Evolutionary conservation across 2,888 invertebrate species (phyloP).

Genomic region (Yponomeuta evonymella): DNA sequence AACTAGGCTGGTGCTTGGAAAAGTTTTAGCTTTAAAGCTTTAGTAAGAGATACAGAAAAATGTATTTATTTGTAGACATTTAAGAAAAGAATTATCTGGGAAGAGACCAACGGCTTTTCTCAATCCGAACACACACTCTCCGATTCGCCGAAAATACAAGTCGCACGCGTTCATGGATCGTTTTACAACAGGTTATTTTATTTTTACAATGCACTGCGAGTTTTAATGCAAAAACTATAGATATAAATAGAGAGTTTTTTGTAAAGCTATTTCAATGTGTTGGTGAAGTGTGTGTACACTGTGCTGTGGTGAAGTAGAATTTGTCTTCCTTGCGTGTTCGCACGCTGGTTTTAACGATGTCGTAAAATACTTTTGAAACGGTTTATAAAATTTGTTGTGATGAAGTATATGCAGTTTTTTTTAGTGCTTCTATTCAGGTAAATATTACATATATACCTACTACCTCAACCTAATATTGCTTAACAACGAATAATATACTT

Average conservation of each 20-base stretch:
- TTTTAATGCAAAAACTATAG: slow-evolving; percentile 22
- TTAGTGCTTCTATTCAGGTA: slow-evolving; percentile 60
- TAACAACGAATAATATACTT: not conserved
- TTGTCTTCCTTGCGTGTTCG: too few relatives aligned
- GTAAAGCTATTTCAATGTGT: slow-evolving; percentile 12
- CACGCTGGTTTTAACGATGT: not conserved
- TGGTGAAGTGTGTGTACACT: slow-evolving; percentile 18
- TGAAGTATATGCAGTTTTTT: slow-evolving; percentile 64
- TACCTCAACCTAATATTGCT: not conserved
- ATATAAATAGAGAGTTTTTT: slow-evolving; percentile 19
- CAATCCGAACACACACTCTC: slow-evolving; percentile 43
- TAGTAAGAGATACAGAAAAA: too few relatives aligned
- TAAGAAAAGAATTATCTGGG: not conserved
- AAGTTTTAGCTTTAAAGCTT: too few relatives aligned
- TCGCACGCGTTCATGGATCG: slow-evolving; percentile 40
- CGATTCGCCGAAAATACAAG: slow-evolving; percentile 11
- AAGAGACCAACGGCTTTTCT: slow-evolving; percentile 34
- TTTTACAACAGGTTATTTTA: slow-evolving; percentile 29
- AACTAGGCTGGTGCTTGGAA: too few relatives aligned
- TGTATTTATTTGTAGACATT: too few relatives aligned
- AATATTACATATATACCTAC: slow-evolving; percentile 17
- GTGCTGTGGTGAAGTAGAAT: slow-evolving; percentile 8
- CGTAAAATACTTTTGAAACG: not conserved
- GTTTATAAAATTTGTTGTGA: slow-evolving; percentile 25
- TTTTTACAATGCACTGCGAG: slow-evolving; percentile 46